Evolutionary conservation across 2,888 invertebrate genomes (phyloP), one percentile per base, ranked within the genome.

Genomic region (Syrphus vitripennis): DNA sequence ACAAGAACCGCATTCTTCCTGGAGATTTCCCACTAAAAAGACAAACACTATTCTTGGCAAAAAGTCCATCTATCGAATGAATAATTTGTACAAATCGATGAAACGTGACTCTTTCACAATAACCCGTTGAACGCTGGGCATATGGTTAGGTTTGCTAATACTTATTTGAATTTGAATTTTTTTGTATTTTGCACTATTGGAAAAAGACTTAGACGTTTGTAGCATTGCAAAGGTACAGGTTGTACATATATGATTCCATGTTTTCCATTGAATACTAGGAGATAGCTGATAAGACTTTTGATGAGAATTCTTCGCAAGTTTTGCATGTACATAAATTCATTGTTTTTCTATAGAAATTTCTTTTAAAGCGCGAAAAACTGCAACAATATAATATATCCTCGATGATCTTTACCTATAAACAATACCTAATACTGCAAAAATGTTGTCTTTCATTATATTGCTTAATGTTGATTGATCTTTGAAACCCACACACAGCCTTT

Each of bases 81-180:
- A 83, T 79, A 83, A 83, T 83, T 83, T 83, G 79, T 57, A 83
- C 79, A 83, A 79, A 79, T 79, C 79, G 74, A 40, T 74, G 79
- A 75, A 83, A 83, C 83, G 83, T 83, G 83, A 83, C 82, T 83
- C 57, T 78, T 72, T 16, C 53, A 72, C 50, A 69, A 59, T 31
- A 10, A 59, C 34, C 31, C 24, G 7, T 63, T 78, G 63, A 7
- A 42, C 12, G 31, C n/a, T 65, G 19, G 9, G 34, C 6, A 26
- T 24, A 14, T 34, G 16, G 45, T n/a, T 45, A n/a, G n/a, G n/a
- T n/a, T n/a, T n/a, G n/a, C n/a, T n/a, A n/a, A n/a, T 71, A 63
- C 26, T 45, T 40, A 57, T 31, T 59, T 42, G 65, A 65, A 59
- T 82, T 77, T 71, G 48, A 82, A 76, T 71, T 48, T 31, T n/a